Evolutionary conservation across 2,888 invertebrate species (phyloP), one percentile per base, ranked within the genome.

Genomic region (Galerucella calmariensis): DNA sequence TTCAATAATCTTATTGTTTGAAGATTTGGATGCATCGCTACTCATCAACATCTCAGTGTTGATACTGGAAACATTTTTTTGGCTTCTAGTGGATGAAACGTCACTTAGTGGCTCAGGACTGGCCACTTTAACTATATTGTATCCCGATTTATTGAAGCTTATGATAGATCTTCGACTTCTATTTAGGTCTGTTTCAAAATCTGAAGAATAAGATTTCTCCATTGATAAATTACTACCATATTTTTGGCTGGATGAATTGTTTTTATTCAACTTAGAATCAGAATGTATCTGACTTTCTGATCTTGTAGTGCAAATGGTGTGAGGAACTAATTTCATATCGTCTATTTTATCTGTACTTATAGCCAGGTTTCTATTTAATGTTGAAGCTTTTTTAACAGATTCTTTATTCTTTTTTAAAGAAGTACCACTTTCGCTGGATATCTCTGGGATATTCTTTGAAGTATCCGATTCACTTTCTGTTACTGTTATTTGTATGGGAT

Each of bases 381-480:
- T 61, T 46, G 70, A 56, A 61, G 68, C 74, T 61, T 65, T 74
- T 59, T 44, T 76, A 0, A 77, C 76, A 11, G 75, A 77, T 53
- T 78, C 77, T 3, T 79, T 75, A 63, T 79, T 80, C 68, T 74
- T 75, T 63, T 74, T 78, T 16, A 79, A 69, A 5, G 81, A 82
- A 24, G 79, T 75, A 12, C 80, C 81, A 76, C 84, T 84, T 79
- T 87, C 87, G 66, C 83, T 85, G 1, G 86, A 85, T 75, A 88
- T 84, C 67, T 87, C 87, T 8, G 88, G 87, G 79, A 88, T 87
- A 79, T 88, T 86, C 79, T 87, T 87, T 3, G 87, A 87, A 51
- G 88, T 88, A 79, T 87, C 87, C 6, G 87, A 87, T 77, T 86
- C 87, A 76, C 85, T 86, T 61, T 77, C 81, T 56, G 76, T 75